Evolutionary conservation across 2,113 vertebrate species (phyloP), one percentile per base, ranked within the genome.

Genomic region (Tachuris rubrigastra): DNA sequence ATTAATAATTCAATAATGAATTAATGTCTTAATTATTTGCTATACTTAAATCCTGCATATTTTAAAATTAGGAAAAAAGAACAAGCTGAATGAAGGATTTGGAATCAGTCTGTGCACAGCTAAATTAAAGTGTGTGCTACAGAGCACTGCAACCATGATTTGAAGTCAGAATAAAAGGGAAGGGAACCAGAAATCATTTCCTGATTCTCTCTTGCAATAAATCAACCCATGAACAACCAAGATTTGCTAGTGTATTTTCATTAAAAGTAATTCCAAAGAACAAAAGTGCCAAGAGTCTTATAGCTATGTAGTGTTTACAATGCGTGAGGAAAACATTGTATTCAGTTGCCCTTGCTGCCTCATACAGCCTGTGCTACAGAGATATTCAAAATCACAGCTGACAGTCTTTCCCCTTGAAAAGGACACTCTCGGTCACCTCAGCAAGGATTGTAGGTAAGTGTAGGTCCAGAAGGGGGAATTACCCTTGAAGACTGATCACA

Each of bases 1-100:
- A 93, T 92, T 90, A 96, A 93, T 88, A 95, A 97, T 86, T 94
- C 46, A 69, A 83, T 83, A 87, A 79, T 56, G 5, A 33, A 37
- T 63, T 65, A 82, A 75, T 93, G 71, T 68, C 77, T 91, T 87
- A 85, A 62, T 81, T 21, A 73, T 74, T 90, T 84, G 8, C 42
- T 56, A 14, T 28, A n/a, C 33, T 84, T 81, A 59, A 84, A 71
- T 86, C 39, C 31, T 24, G 2, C 5, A 39, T 24, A 66, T 91
- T 87, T 95, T 78, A 55, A 79, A 89, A 83, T 58, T 53, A 66
- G 12, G 49, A 53, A 46, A 86, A 81, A 84, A 75, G 5, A 23
- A 77, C 41, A 52, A 58, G 20, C 4, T 91, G 83, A 75, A 59
- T 83, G 76, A 83, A 76, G 42, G 46, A 39, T 69, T 76, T 79